Evolutionary conservation across 2,888 invertebrate species (phyloP).

Genomic region (Pseudococcus jackbeardsleyi): DNA sequence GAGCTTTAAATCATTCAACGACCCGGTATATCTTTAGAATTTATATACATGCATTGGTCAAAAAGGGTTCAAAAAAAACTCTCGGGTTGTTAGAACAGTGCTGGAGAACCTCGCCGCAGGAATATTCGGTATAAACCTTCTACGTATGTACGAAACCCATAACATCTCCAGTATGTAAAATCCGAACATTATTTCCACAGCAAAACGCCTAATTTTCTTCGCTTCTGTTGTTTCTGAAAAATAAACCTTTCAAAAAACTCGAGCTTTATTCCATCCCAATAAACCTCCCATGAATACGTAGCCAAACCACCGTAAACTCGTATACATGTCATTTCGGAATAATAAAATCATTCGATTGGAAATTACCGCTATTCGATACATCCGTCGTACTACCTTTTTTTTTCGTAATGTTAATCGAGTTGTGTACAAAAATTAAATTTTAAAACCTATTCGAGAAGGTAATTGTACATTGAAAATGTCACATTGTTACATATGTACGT

Average conservation of each 20-base stretch:
- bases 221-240: not conserved
- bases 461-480: not conserved
- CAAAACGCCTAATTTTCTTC: not conserved
- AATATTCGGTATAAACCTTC: not conserved
- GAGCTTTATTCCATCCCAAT: not conserved
- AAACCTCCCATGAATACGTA: not conserved
- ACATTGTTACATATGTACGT: not conserved
- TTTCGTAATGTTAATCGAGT: not conserved
- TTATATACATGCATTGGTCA: not conserved
- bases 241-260: not conserved
- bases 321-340: not conserved
- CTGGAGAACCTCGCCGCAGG: not conserved
- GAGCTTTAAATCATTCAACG: constrained; percentile 1
- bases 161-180: not conserved
- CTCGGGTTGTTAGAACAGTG: not conserved
- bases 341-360: not conserved
- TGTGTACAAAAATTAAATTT: not conserved
- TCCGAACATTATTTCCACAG: not conserved
- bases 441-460: not conserved
- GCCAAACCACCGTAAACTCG: not conserved
- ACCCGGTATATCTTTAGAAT: not conserved
- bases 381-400: not conserved
- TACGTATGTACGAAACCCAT: not conserved
- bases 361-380: constrained; percentile 7
- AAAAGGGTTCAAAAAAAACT: not conserved